Conservation (phyloP, 1,140 invertebrate species). For the Schmidtea mediterranea region DNA sequence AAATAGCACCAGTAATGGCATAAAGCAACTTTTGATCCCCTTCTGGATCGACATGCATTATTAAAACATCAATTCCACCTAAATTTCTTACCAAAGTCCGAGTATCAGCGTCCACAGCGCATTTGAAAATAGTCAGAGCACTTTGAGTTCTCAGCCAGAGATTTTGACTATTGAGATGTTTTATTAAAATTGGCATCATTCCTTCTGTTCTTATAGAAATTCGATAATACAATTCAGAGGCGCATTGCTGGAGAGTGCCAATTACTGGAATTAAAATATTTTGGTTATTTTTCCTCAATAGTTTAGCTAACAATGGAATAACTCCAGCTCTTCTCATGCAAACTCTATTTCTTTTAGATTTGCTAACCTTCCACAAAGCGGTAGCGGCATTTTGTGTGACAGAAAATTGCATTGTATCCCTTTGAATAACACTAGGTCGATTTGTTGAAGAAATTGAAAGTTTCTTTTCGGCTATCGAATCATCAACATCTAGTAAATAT, state of each 20-base stretch:
- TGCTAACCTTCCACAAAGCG: conserved; percentile 54
- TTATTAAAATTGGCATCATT: conserved; percentile 54
- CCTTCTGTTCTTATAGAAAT: conserved; percentile 56
- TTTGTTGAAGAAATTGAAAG: background rate
- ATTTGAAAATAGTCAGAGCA: conserved; percentile 61
- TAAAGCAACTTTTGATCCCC: conserved; percentile 43
- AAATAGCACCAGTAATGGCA: conserved; percentile 63
- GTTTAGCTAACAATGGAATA: conserved; percentile 46
- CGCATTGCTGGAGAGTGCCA: conserved; percentile 49
- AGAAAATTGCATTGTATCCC: conserved; percentile 33
- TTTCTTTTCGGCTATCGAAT: too few species aligned
- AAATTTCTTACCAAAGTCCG: conserved; percentile 50
- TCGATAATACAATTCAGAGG: conserved; percentile 41
- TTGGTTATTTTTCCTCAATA: conserved; percentile 43
- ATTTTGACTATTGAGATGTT: conserved; percentile 41
- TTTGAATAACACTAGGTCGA: conserved; percentile 6
- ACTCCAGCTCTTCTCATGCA: conserved; percentile 54
- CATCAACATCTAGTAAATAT: background rate
- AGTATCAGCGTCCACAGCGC: conserved; percentile 48
- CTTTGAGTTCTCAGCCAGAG: conserved; percentile 44
- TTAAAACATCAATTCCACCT: conserved; percentile 52
- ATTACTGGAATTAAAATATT: conserved; percentile 56
- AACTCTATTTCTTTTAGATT: conserved; percentile 52
- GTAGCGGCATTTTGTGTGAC: conserved; percentile 52
- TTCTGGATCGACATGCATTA: conserved; percentile 40